Conservation (phyloP, 2,797 vertebrate species). For the Saguinus oedipus region DNA sequence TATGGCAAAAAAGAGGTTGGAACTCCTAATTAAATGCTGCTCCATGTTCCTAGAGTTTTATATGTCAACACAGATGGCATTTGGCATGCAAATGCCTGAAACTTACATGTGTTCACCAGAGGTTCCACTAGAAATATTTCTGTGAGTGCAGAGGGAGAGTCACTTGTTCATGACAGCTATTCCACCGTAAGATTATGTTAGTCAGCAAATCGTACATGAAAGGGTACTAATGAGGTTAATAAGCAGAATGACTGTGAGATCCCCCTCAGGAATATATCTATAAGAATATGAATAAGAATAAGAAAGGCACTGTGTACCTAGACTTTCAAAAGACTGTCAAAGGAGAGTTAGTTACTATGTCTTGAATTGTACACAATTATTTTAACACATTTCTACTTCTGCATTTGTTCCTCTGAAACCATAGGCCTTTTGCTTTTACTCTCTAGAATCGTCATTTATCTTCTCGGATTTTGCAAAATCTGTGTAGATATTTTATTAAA, state of each 20-base stretch:
- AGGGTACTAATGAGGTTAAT: background rate
- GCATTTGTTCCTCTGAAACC: background rate
- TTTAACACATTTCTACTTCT: background rate
- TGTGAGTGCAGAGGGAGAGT: background rate
- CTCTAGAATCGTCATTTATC: background rate
- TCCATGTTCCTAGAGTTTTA: background rate
- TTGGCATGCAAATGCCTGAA: background rate
- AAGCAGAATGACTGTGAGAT: background rate
- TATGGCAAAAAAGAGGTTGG: background rate
- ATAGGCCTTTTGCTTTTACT: background rate
- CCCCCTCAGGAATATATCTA: background rate
- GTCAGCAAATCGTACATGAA: background rate
- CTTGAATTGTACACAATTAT: background rate
- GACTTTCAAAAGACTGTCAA: background rate
- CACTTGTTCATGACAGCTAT: background rate
- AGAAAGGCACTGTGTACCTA: background rate
- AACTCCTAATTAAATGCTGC: background rate
- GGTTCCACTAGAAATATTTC: background rate
- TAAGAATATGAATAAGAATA: background rate
- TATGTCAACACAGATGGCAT: conserved; percentile 10
- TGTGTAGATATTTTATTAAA: background rate
- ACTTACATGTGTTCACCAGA: background rate
- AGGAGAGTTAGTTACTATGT: background rate
- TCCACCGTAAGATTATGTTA: background rate
- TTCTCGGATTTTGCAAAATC: background rate